Base-by-base conservation (phyloP, 2,113 vertebrate genomes). In the Oncorhynchus masou region DNA sequence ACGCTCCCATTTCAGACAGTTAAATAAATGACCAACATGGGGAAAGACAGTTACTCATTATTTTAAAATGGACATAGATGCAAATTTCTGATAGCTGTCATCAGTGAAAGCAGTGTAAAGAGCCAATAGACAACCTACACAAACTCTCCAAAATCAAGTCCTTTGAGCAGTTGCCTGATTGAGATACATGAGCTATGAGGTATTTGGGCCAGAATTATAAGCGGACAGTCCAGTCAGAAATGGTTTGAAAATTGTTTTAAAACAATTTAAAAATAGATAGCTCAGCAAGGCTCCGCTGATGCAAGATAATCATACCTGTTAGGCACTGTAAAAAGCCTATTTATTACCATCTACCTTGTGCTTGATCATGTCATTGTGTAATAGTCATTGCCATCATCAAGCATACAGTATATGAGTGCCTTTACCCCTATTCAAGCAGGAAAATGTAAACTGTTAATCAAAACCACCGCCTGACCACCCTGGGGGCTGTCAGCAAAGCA, bases 321-420 rank as follows among this genome's bases (percentile, higher is more conserved):
- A 91, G 90, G 88, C 88, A 90, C 89, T 75, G 80, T 66, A 74
- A 59, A 62, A 67, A 78, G 74, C 74, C 68, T 31, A 45, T n/a
- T 0, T 12, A 6, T 34, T 69, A 69, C 71, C 74, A 71, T 80
- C 59, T 39, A 82, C 79, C 68, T 78, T 83, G 85, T 84, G 79
- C 85, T 88, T 82, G 70, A 74, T 71, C 20, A 11, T 31, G 76
- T 34, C 70, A 76, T 15, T 20, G 25, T 62, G 74, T 82, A 19
- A 24, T 2, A 29, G 65, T 74, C 66, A 73, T 67, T 68, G 82
- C 71, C 67, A 22, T 39, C 22, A 71, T 77, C 66, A 39, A 66
- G 74, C 51, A 65, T 22, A 59, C 25, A 27, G 54, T 6, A 74
- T 9, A 71, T 45, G 29, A 73, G 45, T 22, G 51, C 13, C 25